Evolutionary conservation across 2,888 invertebrate species (phyloP).

Genomic region (Diogma glabrata): DNA sequence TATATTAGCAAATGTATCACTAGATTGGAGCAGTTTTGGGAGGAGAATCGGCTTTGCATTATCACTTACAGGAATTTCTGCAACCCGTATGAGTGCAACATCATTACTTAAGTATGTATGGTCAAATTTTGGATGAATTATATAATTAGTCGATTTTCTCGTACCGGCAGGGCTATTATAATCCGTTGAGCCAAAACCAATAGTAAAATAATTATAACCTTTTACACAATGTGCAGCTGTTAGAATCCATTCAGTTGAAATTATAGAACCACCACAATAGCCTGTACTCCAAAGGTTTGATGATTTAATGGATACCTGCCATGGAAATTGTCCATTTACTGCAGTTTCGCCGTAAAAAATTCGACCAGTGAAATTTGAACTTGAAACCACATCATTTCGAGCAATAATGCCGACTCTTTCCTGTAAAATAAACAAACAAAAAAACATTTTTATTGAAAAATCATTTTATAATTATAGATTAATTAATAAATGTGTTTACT

Average conservation of each 20-base stretch:
- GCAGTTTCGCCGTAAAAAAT: not conserved
- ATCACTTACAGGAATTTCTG: slow-evolving; percentile 6
- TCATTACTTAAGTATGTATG: not conserved
- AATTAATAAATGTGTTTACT: no score
- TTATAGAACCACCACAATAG: not conserved
- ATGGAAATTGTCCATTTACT: not conserved
- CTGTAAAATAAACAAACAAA: no score
- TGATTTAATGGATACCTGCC: not conserved
- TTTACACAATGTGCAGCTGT: not conserved
- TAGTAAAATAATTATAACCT: not conserved
- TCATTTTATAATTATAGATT: no score
- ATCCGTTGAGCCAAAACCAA: not conserved
- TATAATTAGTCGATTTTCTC: not conserved
- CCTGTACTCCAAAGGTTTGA: not conserved
- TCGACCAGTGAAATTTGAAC: no score
- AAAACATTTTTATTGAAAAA: no score
- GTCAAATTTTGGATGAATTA: not conserved
- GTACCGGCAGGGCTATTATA: not conserved
- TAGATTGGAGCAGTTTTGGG: not conserved
- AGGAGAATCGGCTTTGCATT: slow-evolving; percentile 9
- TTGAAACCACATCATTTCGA: no score
- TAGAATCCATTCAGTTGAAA: not conserved
- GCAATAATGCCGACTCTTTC: no score
- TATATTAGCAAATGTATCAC: not conserved
- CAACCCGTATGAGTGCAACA: not conserved